These are phyloP conservation scores for Bujurquina vittata DNA, from an alignment of 2,113 vertebrate species.

Conservation along the genomic window DNA sequence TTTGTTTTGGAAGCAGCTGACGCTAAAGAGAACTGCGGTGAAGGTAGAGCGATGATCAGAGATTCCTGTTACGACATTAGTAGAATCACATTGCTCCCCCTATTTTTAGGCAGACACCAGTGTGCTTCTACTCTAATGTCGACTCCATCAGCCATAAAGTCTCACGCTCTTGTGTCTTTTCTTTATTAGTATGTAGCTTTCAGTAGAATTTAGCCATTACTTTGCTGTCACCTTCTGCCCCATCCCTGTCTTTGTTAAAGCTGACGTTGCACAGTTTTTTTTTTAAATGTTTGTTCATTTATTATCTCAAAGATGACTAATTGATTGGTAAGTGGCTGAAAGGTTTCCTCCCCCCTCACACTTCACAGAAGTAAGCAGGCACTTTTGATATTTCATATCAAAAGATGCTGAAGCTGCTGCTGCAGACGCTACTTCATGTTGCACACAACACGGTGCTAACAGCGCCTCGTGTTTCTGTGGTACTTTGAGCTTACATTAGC, in stretches of 20 bases:
- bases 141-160: constrained; percentile 54
- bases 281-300: constrained; percentile 20
- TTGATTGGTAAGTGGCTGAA: constrained; percentile 63
- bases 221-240: constrained; percentile 25
- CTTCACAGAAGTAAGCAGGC: constrained; percentile 28
- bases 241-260: constrained; percentile 42
- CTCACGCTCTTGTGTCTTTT: constrained; percentile 16
- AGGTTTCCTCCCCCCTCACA: background rate
- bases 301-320: constrained; percentile 25
- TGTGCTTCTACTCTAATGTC: constrained; percentile 75
- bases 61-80: constrained; percentile 76
- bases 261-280: background rate
- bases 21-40: constrained; percentile 42
- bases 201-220: constrained; percentile 17
- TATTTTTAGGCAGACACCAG: constrained; percentile 30
- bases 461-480: constrained; percentile 18
- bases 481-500: constrained; percentile 6
- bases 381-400: constrained; percentile 65
- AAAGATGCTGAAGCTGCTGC: constrained; percentile 38
- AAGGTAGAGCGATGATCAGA: constrained; percentile 67
- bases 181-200: background rate
- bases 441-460: constrained; percentile 29
- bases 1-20: constrained; percentile 30
- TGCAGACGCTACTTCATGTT: constrained; percentile 37
- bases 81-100: constrained; percentile 69